Evolutionary conservation across 2,888 invertebrate species (phyloP), one percentile per base, ranked within the genome.

Genomic region (Alcis repandata): DNA sequence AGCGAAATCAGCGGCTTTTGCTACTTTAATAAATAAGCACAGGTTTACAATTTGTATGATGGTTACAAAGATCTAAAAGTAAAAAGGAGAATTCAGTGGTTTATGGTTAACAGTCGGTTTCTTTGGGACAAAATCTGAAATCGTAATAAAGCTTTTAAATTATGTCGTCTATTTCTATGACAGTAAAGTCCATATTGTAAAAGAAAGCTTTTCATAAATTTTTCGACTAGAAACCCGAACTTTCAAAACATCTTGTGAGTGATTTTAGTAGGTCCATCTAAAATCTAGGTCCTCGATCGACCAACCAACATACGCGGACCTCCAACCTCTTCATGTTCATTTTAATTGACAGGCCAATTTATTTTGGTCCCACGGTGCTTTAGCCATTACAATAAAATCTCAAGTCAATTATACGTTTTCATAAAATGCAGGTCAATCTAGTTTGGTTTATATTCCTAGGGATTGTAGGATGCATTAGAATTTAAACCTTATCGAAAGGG

Each of bases 401-500:
- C 36, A 17, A 41, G 15, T 49, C 41, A 41, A 49, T 32, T 62
- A 33, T 15, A 56, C 2, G 13, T 22, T 20, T 2, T n/a, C 45
- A 27, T 45, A 13, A 51, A 38, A 57, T 32, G 20, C 13, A 63
- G 58, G 52, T 51, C 58, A 58, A 27, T 46, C 13, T 52, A 52
- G 38, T 33, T 22, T 57, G 63, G 63, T 38, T 56, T 22, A 22
- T 32, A 45, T 48, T 48, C 15, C 51, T 49, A 15, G 33, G 52
- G 10, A 58, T 15, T 19, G 36, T 15, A 11, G 15, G 7, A n/a
- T 17, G n/a, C 4, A 0, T 27, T 46, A 32, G 45, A 48, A n/a
- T 68, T 63, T 67, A 40, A 49, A 64, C 72, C 71, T 61, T 75
- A 66, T 49, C 6, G 0, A n/a, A 17, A 45, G 19, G 22, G 9